phyloP scores from a whole-genome alignment of 2,113 vertebrate genomes.

The Colistium nudipinnis region DNA sequence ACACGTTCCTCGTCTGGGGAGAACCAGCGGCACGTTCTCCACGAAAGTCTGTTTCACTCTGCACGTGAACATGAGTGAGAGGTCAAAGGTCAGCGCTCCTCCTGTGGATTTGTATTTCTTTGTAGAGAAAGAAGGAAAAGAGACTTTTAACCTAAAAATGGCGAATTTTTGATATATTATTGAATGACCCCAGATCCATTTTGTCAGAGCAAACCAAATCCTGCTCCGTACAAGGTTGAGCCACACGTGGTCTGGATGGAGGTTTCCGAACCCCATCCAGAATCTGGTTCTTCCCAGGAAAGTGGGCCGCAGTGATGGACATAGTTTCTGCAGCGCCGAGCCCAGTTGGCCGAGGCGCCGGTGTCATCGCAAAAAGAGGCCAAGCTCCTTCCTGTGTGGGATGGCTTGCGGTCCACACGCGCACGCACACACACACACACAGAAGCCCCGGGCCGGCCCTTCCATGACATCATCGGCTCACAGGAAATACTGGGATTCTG shows the following conservation, averaged over 20 bases:
- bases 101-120: no score
- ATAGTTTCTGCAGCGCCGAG: slow-evolving; percentile 48
- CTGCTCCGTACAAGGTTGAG: not conserved
- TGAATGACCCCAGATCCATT: no score
- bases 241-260: slow-evolving; percentile 59
- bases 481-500: slow-evolving; percentile 68
- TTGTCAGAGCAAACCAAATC: no score
- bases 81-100: no score
- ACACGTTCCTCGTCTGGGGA: no score
- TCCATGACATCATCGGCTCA: slow-evolving; percentile 69
- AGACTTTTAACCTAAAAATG: no score
- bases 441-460: slow-evolving; percentile 26
- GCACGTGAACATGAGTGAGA: no score
- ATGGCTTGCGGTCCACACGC: slow-evolving; percentile 61
- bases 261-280: slow-evolving; percentile 46
- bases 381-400: slow-evolving; percentile 69
- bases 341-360: slow-evolving; percentile 48
- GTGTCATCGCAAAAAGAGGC: slow-evolving; percentile 59
- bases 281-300: slow-evolving; percentile 48
- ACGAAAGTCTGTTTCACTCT: no score
- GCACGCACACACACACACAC: not conserved
- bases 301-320: slow-evolving; percentile 60
- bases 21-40: no score
- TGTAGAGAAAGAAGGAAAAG: no score
- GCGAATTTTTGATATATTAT: no score